Conservation (phyloP, 2,888 invertebrate genomes). For the Cremastinae sp. region DNA sequence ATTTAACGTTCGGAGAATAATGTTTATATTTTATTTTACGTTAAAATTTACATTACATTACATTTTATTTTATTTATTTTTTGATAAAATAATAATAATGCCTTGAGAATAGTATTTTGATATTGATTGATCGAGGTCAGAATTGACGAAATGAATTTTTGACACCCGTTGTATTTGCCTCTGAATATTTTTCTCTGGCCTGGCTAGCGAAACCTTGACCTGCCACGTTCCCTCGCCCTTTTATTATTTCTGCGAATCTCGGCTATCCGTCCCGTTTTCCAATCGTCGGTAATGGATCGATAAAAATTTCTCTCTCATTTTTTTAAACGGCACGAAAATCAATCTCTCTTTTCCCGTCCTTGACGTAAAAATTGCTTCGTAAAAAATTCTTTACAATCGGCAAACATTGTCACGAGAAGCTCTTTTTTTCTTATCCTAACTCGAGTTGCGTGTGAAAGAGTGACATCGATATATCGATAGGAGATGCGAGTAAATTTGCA, state of each 20-base stretch:
- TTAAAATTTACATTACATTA: no score
- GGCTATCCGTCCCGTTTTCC: constrained; percentile 22
- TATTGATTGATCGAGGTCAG: background rate
- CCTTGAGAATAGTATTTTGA: no score
- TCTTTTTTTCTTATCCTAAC: constrained; percentile 20
- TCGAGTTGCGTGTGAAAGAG: constrained; percentile 17
- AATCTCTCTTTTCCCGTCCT: background rate
- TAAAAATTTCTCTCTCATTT: background rate
- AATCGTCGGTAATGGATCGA: constrained; percentile 9
- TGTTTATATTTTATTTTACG: no score
- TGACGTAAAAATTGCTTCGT: no score
- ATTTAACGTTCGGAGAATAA: no score
- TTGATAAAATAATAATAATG: no score
- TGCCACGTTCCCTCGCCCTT: constrained; percentile 41
- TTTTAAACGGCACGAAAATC: background rate
- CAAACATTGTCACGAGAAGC: background rate
- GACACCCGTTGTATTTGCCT: background rate
- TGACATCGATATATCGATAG: constrained; percentile 31
- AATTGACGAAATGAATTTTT: background rate
- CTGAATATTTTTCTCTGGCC: constrained; percentile 54
- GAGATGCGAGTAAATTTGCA: constrained; percentile 9
- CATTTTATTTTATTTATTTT: no score
- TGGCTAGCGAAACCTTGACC: constrained; percentile 69
- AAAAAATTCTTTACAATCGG: constrained; percentile 25
- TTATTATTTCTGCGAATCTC: constrained; percentile 8